phyloP scores from a whole-genome alignment of 2,113 vertebrate genomes.

The Pogonocichla stellata region DNA sequence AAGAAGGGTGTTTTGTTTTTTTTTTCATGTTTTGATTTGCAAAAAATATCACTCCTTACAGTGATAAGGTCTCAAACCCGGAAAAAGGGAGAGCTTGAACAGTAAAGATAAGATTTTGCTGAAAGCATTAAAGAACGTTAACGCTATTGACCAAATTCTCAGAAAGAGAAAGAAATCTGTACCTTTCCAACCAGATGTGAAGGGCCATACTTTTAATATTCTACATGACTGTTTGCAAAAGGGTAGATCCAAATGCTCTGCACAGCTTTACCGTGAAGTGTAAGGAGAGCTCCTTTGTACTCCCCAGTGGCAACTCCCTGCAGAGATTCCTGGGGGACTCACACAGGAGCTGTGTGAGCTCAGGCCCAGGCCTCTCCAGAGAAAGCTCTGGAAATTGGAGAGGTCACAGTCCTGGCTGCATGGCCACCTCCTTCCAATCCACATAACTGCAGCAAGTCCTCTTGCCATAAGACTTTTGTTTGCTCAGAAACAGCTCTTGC shows the following conservation, averaged over 20 bases:
- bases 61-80: background rate
- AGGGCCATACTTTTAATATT: background rate
- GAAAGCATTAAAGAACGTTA: background rate
- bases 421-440: background rate
- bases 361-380: background rate
- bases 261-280: background rate
- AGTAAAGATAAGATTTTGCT: background rate
- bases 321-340: background rate
- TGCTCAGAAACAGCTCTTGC: background rate
- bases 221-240: background rate
- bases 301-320: background rate
- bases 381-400: background rate
- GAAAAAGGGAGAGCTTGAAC: background rate
- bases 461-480: background rate
- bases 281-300: background rate
- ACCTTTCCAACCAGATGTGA: background rate
- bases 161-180: background rate
- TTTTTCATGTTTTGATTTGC: background rate
- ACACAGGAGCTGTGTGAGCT: background rate
- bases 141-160: background rate
- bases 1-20: background rate
- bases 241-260: background rate
- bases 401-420: background rate
- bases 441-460: rapidly evolving
- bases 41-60: background rate